phyloP scores from a whole-genome alignment of 2,113 vertebrate species.

The Vanacampus margaritifer region DNA sequence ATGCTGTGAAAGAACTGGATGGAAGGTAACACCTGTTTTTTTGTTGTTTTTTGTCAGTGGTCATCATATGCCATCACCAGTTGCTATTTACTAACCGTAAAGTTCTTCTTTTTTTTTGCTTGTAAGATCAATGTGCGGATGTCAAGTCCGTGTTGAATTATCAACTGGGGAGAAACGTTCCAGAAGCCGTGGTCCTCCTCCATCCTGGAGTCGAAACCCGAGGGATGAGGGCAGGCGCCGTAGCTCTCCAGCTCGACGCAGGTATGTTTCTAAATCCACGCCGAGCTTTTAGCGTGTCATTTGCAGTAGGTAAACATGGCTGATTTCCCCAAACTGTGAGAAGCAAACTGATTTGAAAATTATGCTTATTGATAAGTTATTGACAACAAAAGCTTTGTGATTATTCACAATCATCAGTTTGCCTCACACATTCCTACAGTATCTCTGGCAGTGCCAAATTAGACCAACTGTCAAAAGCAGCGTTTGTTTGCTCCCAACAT shows the following conservation, averaged over 20 bases:
- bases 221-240: constrained; percentile 89
- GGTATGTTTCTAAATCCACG: constrained; percentile 72
- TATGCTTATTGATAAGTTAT: background rate
- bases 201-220: constrained; percentile 88
- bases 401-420: background rate
- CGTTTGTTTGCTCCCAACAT: constrained; percentile 14
- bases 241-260: constrained; percentile 84
- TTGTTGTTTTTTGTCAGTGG: too few species aligned
- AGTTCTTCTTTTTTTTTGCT: background rate
- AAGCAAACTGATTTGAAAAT: constrained; percentile 5
- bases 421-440: background rate
- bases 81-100: background rate
- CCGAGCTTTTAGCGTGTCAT: background rate
- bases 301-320: constrained; percentile 22
- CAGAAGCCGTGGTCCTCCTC: constrained; percentile 89
- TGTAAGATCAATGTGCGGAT: constrained; percentile 86
- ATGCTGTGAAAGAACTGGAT: constrained; percentile 96
- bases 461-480: background rate
- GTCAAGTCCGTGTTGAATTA: constrained; percentile 89
- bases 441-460: constrained; percentile 6
- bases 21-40: constrained; percentile 83
- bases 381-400: background rate
- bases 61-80: background rate
- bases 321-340: constrained; percentile 22
- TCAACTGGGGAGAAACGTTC: constrained; percentile 95